phyloP scores from a whole-genome alignment of 2,888 invertebrate species.

The Lepas anatifera region DNA sequence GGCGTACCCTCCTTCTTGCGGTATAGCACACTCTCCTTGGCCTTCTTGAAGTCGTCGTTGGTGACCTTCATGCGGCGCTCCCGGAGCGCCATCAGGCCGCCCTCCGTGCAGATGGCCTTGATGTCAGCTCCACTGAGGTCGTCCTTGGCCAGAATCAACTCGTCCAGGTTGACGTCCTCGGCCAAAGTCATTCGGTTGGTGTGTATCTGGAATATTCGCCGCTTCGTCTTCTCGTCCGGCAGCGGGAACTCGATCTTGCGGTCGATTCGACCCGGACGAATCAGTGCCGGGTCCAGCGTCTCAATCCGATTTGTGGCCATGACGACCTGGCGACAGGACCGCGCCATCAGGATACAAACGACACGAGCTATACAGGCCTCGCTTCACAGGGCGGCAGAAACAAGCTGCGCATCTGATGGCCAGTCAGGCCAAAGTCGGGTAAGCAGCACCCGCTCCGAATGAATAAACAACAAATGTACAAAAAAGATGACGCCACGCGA shows the following conservation, averaged over 20 bases:
- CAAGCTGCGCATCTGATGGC: no score
- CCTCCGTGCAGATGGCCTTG: conserved; percentile 99
- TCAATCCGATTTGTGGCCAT: conserved; percentile 99
- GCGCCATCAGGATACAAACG: no score
- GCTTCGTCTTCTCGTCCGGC: conserved; percentile 97
- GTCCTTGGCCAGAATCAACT: conserved; percentile 98
- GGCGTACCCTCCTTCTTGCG: conserved; percentile 99
- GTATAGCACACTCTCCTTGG: conserved; percentile 97
- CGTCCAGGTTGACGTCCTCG: conserved; percentile 90
- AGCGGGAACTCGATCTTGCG: conserved; percentile 98
- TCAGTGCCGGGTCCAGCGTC: conserved; percentile 94
- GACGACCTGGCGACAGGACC: conserved; percentile 38
- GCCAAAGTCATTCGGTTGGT: conserved; percentile 98
- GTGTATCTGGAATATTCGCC: conserved; percentile 94
- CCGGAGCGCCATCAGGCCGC: conserved; percentile 91
- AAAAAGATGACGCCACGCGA: no score
- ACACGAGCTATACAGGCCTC: no score
- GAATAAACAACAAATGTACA: no score
- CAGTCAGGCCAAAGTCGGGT: no score
- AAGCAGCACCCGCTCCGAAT: no score
- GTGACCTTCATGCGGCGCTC: conserved; percentile 99
- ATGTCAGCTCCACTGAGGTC: conserved; percentile 96
- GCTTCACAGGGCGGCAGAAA: no score
- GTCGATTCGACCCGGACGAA: conserved; percentile 97
- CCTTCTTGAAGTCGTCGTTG: conserved; percentile 98